Base-by-base conservation (phyloP, 2,888 invertebrate species). In the Glaucopsyche alexis region DNA sequence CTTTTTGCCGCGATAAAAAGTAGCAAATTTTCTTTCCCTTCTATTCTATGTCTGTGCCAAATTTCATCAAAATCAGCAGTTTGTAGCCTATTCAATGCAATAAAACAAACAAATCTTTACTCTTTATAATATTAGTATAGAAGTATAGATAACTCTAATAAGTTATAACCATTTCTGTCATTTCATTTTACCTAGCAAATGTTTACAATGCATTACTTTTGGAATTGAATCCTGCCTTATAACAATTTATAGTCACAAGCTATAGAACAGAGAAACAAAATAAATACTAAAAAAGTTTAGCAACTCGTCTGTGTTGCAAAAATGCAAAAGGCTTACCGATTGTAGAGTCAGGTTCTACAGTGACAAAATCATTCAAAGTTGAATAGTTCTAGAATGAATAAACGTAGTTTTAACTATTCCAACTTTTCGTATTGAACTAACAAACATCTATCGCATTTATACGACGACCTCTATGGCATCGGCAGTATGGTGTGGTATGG, bases 331-430 rank as follows among this genome's bases (percentile, higher is more conserved):
- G 13, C 29, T 38, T 29, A 38, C 29, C 60, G 60, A 60, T 38
- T 60, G 60, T 38, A 7, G 60, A 60, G 29, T 60, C 29, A 60
- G 60, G 29, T 60, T 60, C 13, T 60, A 60, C 60, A 60, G 60
- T 16, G 60, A 60, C 60, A 38, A 60, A 60, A 60, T 60, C 38
- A 60, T 60, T 60, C 60, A 38, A 29, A 38, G 60, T 38, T 13
- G 60, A 38, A 13, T 60, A 13, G 29, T 13, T 29, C 29, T 60
- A 60, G 60, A 14, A 60, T 7, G 29, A 60, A 60, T 38, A 60
- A 29, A 60, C 29, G 29, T 29, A 60, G 14, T 60, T 60, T 60
- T 60, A 29, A 60, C 60, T 60, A 38, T 13, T 29, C 38, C 60
- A 13, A 29, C 29, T 29, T 60, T 60, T 60, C 38, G 29, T 60